Evolutionary conservation across 2,888 invertebrate species (phyloP).

Genomic region (Sphecodes monilicornis): DNA sequence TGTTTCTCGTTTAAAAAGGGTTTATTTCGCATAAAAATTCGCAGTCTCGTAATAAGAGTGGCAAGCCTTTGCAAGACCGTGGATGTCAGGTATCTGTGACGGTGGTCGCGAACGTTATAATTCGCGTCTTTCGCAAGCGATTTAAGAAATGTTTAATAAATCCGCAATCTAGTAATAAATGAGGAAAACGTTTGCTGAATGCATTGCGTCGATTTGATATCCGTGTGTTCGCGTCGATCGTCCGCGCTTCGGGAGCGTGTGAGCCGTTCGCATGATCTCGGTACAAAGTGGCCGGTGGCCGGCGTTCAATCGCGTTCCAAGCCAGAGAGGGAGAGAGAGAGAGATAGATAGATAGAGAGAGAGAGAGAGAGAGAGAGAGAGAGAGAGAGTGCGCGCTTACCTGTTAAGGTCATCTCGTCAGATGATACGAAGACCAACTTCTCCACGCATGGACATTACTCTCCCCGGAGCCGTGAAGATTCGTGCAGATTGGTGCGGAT

Average conservation of each 20-base stretch:
- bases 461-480: neutral
- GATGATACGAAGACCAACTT: slow-evolving; percentile 71
- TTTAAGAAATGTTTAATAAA: neutral
- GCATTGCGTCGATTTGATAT: neutral
- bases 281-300: neutral
- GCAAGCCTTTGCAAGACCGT: no score
- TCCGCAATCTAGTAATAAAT: neutral
- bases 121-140: no score
- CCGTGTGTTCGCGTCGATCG: no score
- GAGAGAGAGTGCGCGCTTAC: slow-evolving; percentile 68
- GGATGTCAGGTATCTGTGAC: neutral
- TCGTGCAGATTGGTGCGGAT: neutral
- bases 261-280: neutral
- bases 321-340: neutral
- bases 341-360: no score
- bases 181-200: neutral
- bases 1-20: no score
- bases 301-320: slow-evolving; percentile 1
- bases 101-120: neutral
- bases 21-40: no score
- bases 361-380: no score
- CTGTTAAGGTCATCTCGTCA: slow-evolving; percentile 82
- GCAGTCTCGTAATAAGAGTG: no score
- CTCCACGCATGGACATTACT: slow-evolving; percentile 79
- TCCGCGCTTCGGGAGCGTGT: neutral